phyloP scores from a whole-genome alignment of 2,888 invertebrate genomes.

The Andrena dorsata region DNA sequence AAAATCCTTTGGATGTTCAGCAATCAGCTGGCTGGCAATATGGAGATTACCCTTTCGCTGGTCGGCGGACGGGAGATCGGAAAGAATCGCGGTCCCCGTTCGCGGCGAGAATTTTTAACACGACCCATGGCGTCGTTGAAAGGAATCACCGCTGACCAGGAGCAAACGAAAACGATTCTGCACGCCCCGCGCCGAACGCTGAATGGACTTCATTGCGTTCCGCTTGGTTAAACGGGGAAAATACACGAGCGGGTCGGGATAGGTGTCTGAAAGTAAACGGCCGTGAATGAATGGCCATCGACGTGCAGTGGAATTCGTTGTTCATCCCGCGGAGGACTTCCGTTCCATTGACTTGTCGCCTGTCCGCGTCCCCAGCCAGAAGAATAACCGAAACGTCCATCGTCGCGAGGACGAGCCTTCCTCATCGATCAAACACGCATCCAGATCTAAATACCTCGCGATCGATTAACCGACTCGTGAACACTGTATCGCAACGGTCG shows the following conservation, averaged over 20 bases:
- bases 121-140: neutral
- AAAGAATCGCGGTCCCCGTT: neutral
- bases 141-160: neutral
- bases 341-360: conserved; percentile 15
- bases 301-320: conserved; percentile 16
- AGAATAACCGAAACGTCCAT: too few relatives aligned
- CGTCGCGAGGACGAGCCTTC: too few relatives aligned
- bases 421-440: too few relatives aligned
- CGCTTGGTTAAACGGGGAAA: conserved; percentile 57
- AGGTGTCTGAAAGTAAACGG: conserved; percentile 47
- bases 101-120: neutral
- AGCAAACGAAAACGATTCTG: conserved; percentile 27
- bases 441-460: too few relatives aligned
- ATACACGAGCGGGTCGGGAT: conserved; percentile 41
- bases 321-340: conserved; percentile 1
- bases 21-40: too few relatives aligned
- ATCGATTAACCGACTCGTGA: too few relatives aligned
- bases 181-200: conserved; percentile 18
- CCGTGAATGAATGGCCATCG: conserved; percentile 50
- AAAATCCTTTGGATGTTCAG: too few relatives aligned
- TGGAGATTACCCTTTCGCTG: too few relatives aligned
- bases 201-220: conserved; percentile 55
- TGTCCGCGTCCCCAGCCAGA: too few relatives aligned
- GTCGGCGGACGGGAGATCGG: too few relatives aligned
- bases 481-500: too few relatives aligned